A percentile compares a stretch with the other conserved stretches of the same genome.
phyloP scores from a whole-genome alignment of 2,113 vertebrate genomes.

The Edolisoma coerulescens region DNA sequence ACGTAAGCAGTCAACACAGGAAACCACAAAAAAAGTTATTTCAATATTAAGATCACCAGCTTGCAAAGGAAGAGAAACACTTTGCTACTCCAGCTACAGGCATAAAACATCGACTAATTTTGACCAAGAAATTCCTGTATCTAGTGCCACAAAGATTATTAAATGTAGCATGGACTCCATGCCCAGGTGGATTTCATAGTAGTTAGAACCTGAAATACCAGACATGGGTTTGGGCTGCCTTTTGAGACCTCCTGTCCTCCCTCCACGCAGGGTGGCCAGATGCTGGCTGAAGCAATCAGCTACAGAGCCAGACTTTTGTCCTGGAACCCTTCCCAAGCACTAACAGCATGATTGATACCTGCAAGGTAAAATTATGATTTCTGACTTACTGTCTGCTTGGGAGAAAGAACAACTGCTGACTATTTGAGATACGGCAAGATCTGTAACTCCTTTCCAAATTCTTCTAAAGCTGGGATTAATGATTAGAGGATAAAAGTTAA shows the following conservation, averaged over 20 bases:
- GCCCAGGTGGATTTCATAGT: neutral
- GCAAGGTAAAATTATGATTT: neutral
- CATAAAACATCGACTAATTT: neutral
- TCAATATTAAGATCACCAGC: neutral
- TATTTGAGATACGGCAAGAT: neutral
- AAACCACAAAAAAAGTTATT: neutral
- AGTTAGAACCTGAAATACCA: neutral
- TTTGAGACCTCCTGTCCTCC: neutral
- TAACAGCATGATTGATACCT: neutral
- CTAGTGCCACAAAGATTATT: neutral
- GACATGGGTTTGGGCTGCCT: neutral
- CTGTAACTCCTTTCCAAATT: neutral
- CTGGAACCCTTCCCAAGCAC: neutral
- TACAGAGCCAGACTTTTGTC: neutral
- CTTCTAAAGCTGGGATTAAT: neutral
- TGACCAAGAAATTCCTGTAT: neutral
- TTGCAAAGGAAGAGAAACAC: neutral
- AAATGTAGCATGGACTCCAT: neutral
- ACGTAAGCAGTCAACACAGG: neutral
- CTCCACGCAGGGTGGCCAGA: accelerated
- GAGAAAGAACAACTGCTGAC: neutral
- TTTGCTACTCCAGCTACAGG: neutral
- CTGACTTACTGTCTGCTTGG: neutral
- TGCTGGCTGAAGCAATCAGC: too few relatives aligned
- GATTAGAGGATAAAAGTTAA: neutral